Evolutionary conservation across 2,888 invertebrate genomes (phyloP).

Genomic region (Trichopoda pennipes): DNA sequence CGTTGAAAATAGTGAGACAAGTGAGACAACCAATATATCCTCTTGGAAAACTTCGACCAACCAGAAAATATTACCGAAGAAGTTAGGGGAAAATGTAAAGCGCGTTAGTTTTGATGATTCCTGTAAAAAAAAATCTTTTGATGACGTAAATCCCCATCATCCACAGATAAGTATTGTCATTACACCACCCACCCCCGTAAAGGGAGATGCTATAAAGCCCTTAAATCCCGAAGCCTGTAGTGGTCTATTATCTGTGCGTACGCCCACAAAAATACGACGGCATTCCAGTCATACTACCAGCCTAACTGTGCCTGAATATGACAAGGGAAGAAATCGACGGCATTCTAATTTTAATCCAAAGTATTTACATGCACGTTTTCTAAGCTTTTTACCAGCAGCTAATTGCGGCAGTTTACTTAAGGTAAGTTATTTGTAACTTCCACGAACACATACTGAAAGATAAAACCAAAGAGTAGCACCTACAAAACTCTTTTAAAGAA

Average conservation of each 20-base stretch:
- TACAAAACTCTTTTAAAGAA: not conserved
- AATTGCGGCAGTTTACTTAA: conserved; percentile 94
- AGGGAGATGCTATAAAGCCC: conserved; percentile 83
- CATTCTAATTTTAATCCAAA: conserved; percentile 84
- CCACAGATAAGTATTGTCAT: conserved; percentile 88
- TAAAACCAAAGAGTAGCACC: not conserved
- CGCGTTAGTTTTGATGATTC: conserved; percentile 82
- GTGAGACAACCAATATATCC: conserved; percentile 70
- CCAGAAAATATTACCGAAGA: conserved; percentile 74
- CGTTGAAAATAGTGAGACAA: conserved; percentile 76
- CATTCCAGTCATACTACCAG: conserved; percentile 81
- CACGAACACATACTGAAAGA: not conserved
- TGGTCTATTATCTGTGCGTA: conserved; percentile 76
- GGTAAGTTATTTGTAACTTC: conserved; percentile 80
- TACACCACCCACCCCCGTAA: conserved; percentile 88
- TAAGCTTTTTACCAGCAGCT: conserved; percentile 90
- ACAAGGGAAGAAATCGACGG: conserved; percentile 80
- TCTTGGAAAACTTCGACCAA: conserved; percentile 59
- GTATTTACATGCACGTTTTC: conserved; percentile 84
- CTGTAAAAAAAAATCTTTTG: conserved; percentile 81
- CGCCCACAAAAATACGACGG: conserved; percentile 79
- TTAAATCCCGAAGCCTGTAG: conserved; percentile 78
- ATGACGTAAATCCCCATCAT: conserved; percentile 81
- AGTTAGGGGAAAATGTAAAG: conserved; percentile 79
- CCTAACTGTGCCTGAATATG: conserved; percentile 82